Evolutionary conservation across 2,797 vertebrate genomes (phyloP).

Genomic region (Tauraco hartlaubi): DNA sequence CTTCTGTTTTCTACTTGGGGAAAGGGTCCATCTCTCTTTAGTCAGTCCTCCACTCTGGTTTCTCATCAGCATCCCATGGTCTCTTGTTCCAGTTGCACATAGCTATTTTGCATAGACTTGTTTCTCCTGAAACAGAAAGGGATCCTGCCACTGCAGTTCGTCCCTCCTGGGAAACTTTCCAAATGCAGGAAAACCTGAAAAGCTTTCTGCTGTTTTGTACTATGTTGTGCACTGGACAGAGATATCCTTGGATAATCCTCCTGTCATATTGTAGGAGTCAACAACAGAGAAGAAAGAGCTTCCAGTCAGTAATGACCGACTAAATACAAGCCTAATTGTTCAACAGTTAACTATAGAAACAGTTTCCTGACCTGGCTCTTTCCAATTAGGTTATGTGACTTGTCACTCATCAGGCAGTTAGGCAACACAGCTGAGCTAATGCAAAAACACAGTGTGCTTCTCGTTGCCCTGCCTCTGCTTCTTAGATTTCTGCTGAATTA

Average conservation of each 20-base stretch:
- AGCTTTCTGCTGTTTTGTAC: background rate
- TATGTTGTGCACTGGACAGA: background rate
- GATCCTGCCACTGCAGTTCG: background rate
- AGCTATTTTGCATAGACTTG: background rate
- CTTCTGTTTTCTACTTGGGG: background rate
- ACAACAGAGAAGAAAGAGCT: background rate
- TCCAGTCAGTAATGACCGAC: background rate
- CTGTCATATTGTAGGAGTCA: background rate
- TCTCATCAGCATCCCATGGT: background rate
- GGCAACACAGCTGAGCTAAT: background rate
- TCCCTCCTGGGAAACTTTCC: background rate
- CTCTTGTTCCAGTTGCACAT: background rate
- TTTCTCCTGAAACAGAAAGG: background rate
- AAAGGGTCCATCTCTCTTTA: background rate
- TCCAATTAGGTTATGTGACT: background rate
- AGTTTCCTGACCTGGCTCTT: background rate
- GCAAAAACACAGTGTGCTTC: fast-evolving
- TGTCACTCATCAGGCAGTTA: background rate
- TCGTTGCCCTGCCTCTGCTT: background rate
- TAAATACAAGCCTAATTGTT: background rate
- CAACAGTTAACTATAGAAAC: background rate
- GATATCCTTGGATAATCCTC: background rate
- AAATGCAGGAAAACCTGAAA: background rate
- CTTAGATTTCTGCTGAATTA: background rate
- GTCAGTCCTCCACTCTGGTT: background rate